phyloP scores from a whole-genome alignment of 2,113 vertebrate genomes.

The Loxodonta africana region DNA sequence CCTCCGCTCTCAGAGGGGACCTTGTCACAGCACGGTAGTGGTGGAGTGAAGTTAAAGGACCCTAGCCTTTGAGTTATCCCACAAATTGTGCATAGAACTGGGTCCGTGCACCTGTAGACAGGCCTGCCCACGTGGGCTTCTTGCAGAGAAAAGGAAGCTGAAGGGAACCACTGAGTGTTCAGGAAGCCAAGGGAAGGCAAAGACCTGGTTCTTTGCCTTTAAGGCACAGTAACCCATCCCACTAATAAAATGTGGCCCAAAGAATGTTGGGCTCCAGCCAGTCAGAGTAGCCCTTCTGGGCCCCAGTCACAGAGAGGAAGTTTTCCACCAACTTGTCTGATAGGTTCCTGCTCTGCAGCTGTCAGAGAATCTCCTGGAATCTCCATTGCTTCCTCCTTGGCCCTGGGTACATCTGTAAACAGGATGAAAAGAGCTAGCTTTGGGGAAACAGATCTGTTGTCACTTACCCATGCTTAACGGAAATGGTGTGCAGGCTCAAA shows the following conservation, averaged over 20 bases:
- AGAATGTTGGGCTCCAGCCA: fast-evolving
- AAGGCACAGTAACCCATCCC: fast-evolving
- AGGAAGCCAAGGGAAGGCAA: not conserved
- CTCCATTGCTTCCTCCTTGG: not conserved
- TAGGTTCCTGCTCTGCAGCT: not conserved
- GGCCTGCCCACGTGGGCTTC: not conserved
- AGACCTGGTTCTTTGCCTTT: not conserved
- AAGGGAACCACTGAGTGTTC: not conserved
- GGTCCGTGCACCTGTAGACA: not conserved
- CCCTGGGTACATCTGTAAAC: not conserved
- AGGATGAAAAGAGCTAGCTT: not conserved
- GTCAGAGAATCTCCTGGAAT: not conserved
- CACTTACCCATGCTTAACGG: not conserved
- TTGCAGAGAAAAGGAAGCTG: not conserved
- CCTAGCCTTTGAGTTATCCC: too few relatives aligned
- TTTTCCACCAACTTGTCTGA: not conserved
- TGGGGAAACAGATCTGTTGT: not conserved
- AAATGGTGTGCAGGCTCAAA: not conserved
- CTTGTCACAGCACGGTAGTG: not conserved
- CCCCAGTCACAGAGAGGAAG: not conserved
- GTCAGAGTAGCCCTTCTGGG: not conserved
- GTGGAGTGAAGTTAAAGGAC: not conserved
- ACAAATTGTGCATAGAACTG: not conserved
- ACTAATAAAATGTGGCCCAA: fast-evolving
- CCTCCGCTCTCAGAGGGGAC: not conserved